phyloP scores from a whole-genome alignment of 2,888 invertebrate genomes.

The Pyralis farinalis region DNA sequence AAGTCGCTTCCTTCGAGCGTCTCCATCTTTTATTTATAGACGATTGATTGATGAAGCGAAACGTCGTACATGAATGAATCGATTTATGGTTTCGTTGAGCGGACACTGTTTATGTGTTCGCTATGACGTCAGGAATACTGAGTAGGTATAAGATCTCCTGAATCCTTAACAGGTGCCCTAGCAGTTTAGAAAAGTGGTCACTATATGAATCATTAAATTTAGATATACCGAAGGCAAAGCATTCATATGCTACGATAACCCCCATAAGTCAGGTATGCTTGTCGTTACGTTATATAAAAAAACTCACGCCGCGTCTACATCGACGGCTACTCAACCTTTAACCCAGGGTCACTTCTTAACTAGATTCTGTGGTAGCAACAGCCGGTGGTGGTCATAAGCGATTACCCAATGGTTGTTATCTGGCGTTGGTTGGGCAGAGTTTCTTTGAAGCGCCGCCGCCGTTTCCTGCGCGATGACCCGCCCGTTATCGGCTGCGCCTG shows the following conservation, averaged over 20 bases:
- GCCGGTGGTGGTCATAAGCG: slow-evolving; percentile 35
- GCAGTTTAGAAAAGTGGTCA: no score
- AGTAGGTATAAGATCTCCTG: slow-evolving; percentile 43
- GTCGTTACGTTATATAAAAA: no score
- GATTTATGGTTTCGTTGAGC: slow-evolving; percentile 62
- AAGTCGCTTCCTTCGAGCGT: slow-evolving; percentile 46
- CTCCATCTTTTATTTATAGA: slow-evolving; percentile 71
- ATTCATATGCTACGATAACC: no score
- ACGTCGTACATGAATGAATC: slow-evolving; percentile 71
- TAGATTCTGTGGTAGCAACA: slow-evolving; percentile 41
- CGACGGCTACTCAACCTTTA: not conserved
- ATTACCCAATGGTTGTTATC: slow-evolving; percentile 60
- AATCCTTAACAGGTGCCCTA: slow-evolving; percentile 18
- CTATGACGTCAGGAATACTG: slow-evolving; percentile 68
- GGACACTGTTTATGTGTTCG: slow-evolving; percentile 55
- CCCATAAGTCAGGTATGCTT: no score
- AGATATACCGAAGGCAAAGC: no score
- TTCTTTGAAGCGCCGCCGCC: slow-evolving; percentile 59
- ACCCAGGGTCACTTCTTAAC: slow-evolving; percentile 14
- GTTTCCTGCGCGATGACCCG: slow-evolving; percentile 74
- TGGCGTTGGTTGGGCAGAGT: slow-evolving; percentile 30
- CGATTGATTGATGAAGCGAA: slow-evolving; percentile 69
- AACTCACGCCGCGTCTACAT: no score
- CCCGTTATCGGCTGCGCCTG: slow-evolving; percentile 30
- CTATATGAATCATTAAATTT: no score